These are phyloP conservation scores for Hemiscyllium ocellatum DNA, from an alignment of 2,113 vertebrate species.

Conservation along the genomic window DNA sequence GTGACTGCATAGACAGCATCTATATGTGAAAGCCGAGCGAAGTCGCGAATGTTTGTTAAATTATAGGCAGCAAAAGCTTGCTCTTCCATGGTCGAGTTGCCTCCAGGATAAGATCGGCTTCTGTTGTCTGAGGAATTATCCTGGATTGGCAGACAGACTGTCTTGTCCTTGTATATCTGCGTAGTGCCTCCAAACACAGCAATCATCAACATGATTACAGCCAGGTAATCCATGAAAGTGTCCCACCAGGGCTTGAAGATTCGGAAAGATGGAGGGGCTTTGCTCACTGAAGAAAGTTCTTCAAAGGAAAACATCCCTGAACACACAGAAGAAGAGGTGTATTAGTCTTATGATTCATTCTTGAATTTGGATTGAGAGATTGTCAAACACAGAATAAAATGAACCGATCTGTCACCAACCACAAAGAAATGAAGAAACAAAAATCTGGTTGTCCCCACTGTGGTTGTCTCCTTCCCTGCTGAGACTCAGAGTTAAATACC, in stretches of 20 bases:
- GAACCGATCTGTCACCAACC: background rate
- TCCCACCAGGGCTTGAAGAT: conserved; percentile 40
- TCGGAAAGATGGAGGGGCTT: conserved; percentile 30
- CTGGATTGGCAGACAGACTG: background rate
- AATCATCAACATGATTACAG: conserved; percentile 23
- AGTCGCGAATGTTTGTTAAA: conserved; percentile 42
- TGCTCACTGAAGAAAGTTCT: background rate
- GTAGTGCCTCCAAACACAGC: conserved; percentile 37
- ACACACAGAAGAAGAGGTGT: background rate
- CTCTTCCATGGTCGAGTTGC: conserved; percentile 42
- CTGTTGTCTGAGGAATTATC: conserved; percentile 53
- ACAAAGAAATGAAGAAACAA: background rate
- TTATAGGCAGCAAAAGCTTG: conserved; percentile 45
- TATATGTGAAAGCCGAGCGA: conserved; percentile 47
- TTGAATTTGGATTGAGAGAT: background rate
- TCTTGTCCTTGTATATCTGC: conserved; percentile 22
- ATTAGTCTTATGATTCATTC: background rate
- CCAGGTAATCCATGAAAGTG: conserved; percentile 37
- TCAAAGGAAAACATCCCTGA: conserved; percentile 18
- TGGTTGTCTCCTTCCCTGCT: background rate
- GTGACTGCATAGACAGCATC: conserved; percentile 47
- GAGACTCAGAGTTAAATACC: background rate
- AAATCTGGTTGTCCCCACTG: background rate
- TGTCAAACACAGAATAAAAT: background rate
- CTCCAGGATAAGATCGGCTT: conserved; percentile 62